phyloP scores from a whole-genome alignment of 2,113 vertebrate species.

The Pedetes capensis region DNA sequence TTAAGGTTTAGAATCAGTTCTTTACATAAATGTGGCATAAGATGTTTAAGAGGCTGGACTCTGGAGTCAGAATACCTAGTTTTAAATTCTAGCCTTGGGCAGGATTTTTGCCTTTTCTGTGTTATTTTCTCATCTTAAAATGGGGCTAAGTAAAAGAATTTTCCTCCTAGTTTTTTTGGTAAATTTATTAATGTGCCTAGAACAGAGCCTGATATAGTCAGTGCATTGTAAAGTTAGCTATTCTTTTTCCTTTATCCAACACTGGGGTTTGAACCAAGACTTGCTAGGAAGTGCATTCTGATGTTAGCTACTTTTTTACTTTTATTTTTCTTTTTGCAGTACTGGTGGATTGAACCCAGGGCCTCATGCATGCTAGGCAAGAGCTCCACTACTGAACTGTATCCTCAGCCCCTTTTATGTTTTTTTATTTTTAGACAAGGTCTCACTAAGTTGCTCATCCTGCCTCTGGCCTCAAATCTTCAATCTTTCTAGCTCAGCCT shows the following conservation, averaged over 20 bases:
- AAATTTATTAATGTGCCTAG: not conserved
- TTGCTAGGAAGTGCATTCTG: not conserved
- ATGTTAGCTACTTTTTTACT: not conserved
- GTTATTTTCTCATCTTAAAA: not conserved
- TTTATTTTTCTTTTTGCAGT: too few species aligned
- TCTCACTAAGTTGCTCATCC: too few species aligned
- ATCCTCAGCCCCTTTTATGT: not conserved
- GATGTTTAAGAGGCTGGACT: not conserved
- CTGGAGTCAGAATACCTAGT: not conserved
- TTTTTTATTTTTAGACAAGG: too few species aligned
- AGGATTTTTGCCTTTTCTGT: not conserved
- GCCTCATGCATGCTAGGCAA: too few species aligned
- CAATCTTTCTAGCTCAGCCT: too few species aligned
- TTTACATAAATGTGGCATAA: not conserved
- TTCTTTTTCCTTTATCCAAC: not conserved
- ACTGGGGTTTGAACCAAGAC: too few species aligned
- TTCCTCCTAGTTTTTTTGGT: not conserved
- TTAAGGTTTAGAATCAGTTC: not conserved
- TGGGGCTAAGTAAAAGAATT: not conserved
- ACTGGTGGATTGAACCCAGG: too few species aligned
- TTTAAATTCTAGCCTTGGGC: not conserved
- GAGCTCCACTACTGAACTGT: too few species aligned
- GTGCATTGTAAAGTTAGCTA: not conserved
- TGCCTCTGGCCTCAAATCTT: too few species aligned
- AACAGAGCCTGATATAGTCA: not conserved